Conservation (phyloP, 1,140 invertebrate genomes). For the roundworm (Caenorhabditis elegans) region WBcel235 BX284606.5:6778001-6778500, state of each 20-base stretch:
- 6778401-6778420: no score
- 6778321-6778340: background rate
- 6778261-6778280: background rate
- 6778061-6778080: background rate
- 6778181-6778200: background rate
- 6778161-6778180: background rate
- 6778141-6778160: background rate
- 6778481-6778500: no score
- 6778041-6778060: background rate
- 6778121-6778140: constrained; percentile 28
- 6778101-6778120: constrained; percentile 10
- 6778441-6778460: no score
- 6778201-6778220: background rate
- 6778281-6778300: background rate
- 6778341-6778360: background rate
- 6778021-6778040: constrained; percentile 20
- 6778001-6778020: background rate
- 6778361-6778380: no score
- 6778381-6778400: no score
- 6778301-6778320: background rate
- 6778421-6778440: no score
- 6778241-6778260: background rate
- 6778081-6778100: constrained; percentile 7
- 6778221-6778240: background rate
- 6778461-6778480: no score